These are phyloP conservation scores for Drosophila mayri DNA, from an alignment of 1,140 invertebrate species.

Conservation along the genomic window DNA sequence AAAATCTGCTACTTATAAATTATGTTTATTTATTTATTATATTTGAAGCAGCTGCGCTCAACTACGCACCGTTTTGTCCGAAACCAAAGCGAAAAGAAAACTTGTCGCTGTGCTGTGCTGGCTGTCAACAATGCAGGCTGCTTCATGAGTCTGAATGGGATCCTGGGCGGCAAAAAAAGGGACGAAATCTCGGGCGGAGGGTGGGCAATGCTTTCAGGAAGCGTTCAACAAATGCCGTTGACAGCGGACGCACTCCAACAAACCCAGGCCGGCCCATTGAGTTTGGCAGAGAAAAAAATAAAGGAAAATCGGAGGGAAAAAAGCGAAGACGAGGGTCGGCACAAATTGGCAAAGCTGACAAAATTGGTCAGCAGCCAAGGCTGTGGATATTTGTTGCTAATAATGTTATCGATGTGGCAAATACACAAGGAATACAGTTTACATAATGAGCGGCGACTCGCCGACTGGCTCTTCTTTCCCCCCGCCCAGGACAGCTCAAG, in stretches of 20 bases:
- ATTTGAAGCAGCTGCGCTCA: constrained; percentile 79
- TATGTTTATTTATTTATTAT: constrained; percentile 84
- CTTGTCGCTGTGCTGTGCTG: constrained; percentile 40
- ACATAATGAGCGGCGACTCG: constrained; percentile 39
- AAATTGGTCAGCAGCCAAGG: constrained; percentile 58
- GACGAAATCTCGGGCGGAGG: neutral
- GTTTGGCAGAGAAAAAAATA: constrained; percentile 15
- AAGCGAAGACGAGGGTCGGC: constrained; percentile 63
- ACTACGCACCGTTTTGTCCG: constrained; percentile 73
- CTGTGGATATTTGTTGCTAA: constrained; percentile 71
- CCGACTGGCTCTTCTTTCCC: neutral
- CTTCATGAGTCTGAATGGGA: constrained; percentile 69
- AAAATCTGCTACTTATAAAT: constrained; percentile 83
- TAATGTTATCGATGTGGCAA: constrained; percentile 78
- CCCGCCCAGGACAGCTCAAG: constrained; percentile 1
- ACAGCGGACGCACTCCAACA: constrained; percentile 70
- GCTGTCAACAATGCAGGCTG: constrained; percentile 70
- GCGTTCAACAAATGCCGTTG: constrained; percentile 77
- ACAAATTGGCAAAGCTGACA: constrained; percentile 70
- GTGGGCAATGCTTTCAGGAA: constrained; percentile 46
- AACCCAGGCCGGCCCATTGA: constrained; percentile 54
- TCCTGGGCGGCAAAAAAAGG: neutral
- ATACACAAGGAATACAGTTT: constrained; percentile 52
- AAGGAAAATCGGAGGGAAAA: constrained; percentile 21
- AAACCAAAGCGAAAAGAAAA: constrained; percentile 42